Base-by-base conservation (phyloP, 2,888 invertebrate genomes). In the Macrosoma leucophasiata region DNA sequence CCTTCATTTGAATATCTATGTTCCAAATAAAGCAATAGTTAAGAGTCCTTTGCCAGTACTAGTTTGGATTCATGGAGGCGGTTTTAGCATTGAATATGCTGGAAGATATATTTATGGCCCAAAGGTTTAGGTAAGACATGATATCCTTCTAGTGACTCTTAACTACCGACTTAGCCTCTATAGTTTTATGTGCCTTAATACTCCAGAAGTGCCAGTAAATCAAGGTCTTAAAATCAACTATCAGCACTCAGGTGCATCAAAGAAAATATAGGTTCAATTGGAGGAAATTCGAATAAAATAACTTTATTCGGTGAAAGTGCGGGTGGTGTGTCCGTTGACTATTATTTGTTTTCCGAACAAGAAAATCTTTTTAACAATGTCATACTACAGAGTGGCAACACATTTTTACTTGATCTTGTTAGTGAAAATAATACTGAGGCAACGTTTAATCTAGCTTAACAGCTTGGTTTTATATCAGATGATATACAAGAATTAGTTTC, bases 1-100 rank as follows among this genome's bases (percentile, higher is more conserved):
- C 39, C 72, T 90, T 1, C 86, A 85, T 39, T 49, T 90, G 3
- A 90, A 89, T 54, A 78, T 89, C 0, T 90, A 86, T 51, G 85
- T 87, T 1, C 88, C 88, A 1, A 48, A 57, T 3, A 40, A 32
- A 3, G 52, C 53, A 6, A 51, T 35, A 1, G 33, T 43, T 2
- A 38, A 24, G 2, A 45, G 59, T 12, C 41, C 31, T 7, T 36
- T 68, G 1, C 70, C 79, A 12, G 60, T 78, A 2, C 45, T 75
- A 2, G 67, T 78, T 2, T 78, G 71, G 70, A 70, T 78, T 36
- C 52, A 73, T 12, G 77, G 79, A 10, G 79, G 78, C 4, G 66
- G 63, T 0, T 73, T 75, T 11, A 29, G 48, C 1, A 40, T 51
- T 1, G 77, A 77, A 0, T 63, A 55, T 7, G 65, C 59, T 3